Base-by-base conservation (phyloP, 2,797 vertebrate species). In the Sciurus carolinensis region DNA sequence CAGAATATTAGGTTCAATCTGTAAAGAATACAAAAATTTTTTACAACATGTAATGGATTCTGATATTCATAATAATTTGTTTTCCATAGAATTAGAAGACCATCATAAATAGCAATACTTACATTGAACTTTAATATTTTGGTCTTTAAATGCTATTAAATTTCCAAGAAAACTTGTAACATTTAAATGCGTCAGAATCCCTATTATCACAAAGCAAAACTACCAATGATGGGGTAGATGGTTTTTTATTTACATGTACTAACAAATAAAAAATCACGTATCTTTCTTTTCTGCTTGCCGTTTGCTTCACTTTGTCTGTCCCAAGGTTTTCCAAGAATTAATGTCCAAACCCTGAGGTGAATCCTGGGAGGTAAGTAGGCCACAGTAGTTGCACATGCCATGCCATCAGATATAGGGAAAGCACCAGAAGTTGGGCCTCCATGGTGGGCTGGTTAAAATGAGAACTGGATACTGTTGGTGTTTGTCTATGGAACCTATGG, bases 141-240 rank as follows among this genome's bases (percentile, higher is more conserved):
- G 62, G 42, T 50, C 52, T 91, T 91, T 84, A 87, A 87, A 75
- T 76, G 67, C 80, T 67, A 50, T 39, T 93, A 81, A 81, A 95
- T 86, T 94, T 57, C 66, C 50, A 42, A 86, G 39, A 89, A 93
- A 96, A 86, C 3, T 71, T 83, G 62, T 87, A 93, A 77, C 80
- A 83, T 87, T 88, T 81, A 91, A 97, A 69, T 89, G 52, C 82
- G 86, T n/a, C 82, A 85, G 90, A 96, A 91, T 89, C 39, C 81
- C 69, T 67, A 85, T 82, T 86, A 91, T 52, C 69, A 86, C 72
- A 88, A 93, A 94, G 54, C 47, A 96, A 94, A 97, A 87, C 57
- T 73, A 87, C 52, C 42, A 50, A 84, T 0, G 5, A 75, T 39
- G 76, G 28, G 36, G 59, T 39, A 50, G 73, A 1, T 44, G 50